phyloP scores from a whole-genome alignment of 2,797 vertebrate species.

The Arrhamphus sclerolepis region DNA sequence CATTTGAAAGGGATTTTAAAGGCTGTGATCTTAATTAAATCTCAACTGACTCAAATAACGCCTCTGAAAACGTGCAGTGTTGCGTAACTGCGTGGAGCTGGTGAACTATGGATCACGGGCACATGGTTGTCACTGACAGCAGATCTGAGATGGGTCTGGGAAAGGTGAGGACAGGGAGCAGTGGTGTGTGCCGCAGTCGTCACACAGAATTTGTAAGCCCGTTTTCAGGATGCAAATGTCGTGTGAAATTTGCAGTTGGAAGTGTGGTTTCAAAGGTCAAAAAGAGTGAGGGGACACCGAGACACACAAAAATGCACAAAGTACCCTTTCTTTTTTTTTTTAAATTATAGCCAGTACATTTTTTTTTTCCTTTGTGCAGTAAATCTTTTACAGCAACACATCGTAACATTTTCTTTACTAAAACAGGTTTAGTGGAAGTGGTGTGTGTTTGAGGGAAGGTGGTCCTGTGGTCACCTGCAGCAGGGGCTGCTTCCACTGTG shows the following conservation, averaged over 20 bases:
- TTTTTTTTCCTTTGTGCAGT: neutral
- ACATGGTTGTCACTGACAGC: conserved; percentile 56
- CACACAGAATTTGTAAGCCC: conserved; percentile 31
- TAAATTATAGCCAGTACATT: neutral
- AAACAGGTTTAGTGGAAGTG: no score
- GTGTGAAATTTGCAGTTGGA: neutral
- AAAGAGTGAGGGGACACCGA: conserved; percentile 38
- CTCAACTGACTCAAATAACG: conserved; percentile 90
- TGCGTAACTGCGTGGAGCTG: conserved; percentile 86
- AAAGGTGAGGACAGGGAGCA: conserved; percentile 29
- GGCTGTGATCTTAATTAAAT: conserved; percentile 98
- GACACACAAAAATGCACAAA: conserved; percentile 4
- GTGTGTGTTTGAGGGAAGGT: conserved; percentile 1
- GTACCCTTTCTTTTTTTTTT: neutral
- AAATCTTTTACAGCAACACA: neutral
- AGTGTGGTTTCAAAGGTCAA: conserved; percentile 35
- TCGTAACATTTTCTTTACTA: no score
- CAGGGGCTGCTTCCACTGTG: conserved; percentile 72
- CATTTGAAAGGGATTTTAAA: conserved; percentile 92
- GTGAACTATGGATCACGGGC: conserved; percentile 85
- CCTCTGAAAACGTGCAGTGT: conserved; percentile 87
- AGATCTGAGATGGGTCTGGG: conserved; percentile 12
- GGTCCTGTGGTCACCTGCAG: conserved; percentile 63
- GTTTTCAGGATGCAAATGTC: conserved; percentile 31
- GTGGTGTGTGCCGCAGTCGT: conserved; percentile 19